Evolutionary conservation across 2,888 invertebrate species (phyloP), one percentile per base, ranked within the genome.

Genomic region (Brenthis daphne): DNA sequence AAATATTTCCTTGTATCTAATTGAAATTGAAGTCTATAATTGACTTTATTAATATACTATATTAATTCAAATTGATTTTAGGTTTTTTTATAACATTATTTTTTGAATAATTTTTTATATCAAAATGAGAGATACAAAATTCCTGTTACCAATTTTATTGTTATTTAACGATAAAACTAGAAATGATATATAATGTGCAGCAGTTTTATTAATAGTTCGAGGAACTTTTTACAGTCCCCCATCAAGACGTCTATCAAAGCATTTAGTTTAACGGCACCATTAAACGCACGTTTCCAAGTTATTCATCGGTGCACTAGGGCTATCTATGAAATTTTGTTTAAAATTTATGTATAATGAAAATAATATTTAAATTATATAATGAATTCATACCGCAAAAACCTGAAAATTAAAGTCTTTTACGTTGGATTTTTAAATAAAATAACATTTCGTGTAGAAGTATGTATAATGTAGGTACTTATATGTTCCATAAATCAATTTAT

Each of bases 241-340:
- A 81, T 83, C 77, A 80, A 84, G 83, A 80, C 80, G 80, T 86
- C 87, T 87, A 85, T 85, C 85, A 85, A 79, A 85, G 78, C 81
- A 82, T 82, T 86, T 85, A 78, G 79, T 79, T 84, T 85, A 82
- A 86, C 78, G 76, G 79, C 82, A 76, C 76, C 73, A 73, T 77
- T 75, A 79, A 85, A 83, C 79, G 81, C 80, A 83, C 79, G 77
- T 74, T 79, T 74, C 70, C 70, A 57, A 33, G 47, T 65, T 61
- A 72, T 54, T 69, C 60, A 54, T 66, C 58, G 6, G 37, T 58
- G 24, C 48, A 53, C 12, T 57, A 64, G 57, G 65, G 50, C 16
- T 60, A 29, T 50, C 50, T 24, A 12, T 5, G 20, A 24, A 6
- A 0, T 3, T 33, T 48, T 33, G n/a, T n/a, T 56, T 56, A n/a